A percentile compares a stretch with the other conserved stretches of the same genome.
Conservation (phyloP, 2,888 invertebrate genomes). For the Mythimna impura region DNA sequence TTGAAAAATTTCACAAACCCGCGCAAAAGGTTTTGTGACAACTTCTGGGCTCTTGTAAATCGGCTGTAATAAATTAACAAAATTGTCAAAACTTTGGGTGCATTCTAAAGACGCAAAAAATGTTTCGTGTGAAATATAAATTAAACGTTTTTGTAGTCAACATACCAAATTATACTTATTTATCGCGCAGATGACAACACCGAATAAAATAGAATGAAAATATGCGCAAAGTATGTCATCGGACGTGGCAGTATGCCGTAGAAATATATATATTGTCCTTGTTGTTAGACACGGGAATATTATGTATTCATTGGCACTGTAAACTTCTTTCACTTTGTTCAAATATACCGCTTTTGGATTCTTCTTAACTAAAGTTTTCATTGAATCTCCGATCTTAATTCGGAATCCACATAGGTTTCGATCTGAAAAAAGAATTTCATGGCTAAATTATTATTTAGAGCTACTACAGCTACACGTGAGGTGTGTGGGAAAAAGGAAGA, state of each 20-base stretch:
- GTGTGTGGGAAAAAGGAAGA: too few species aligned
- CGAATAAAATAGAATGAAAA: conserved; percentile 92
- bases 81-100: background rate
- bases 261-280: conserved; percentile 89
- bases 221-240: conserved; percentile 92
- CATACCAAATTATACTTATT: conserved; percentile 78
- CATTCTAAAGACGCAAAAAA: background rate
- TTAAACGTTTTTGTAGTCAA: conserved; percentile 12
- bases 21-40: conserved; percentile 71
- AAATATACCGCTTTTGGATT: conserved; percentile 73
- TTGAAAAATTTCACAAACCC: conserved; percentile 74
- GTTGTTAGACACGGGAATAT: conserved; percentile 86
- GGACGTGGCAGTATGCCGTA: conserved; percentile 87
- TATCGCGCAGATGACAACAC: conserved; percentile 76
- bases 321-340: conserved; percentile 81
- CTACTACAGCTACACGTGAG: too few species aligned
- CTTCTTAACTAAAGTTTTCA: conserved; percentile 77
- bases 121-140: background rate
- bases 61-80: conserved; percentile 65
- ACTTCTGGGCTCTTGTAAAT: conserved; percentile 61
- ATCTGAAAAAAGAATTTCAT: conserved; percentile 83
- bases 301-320: conserved; percentile 88
- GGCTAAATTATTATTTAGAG: background rate
- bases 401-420: conserved; percentile 91
- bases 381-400: conserved; percentile 91